Evolutionary conservation across 2,113 vertebrate species (phyloP).

Genomic region (Amia ocellicauda): DNA sequence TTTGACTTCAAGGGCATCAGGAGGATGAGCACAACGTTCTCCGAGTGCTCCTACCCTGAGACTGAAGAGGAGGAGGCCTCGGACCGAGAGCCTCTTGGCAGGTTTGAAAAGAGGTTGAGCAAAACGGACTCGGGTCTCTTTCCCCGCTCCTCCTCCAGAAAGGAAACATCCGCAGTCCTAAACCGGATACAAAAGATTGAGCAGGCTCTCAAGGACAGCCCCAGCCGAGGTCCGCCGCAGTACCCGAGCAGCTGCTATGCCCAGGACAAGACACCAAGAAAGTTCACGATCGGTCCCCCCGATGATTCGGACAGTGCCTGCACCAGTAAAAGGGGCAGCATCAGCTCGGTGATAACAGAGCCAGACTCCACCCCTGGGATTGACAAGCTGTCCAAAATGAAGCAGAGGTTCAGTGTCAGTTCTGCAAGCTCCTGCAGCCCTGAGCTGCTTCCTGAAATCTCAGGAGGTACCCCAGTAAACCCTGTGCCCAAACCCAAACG

Average conservation of each 20-base stretch:
- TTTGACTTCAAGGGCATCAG: conserved; percentile 90
- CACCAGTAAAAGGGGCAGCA: conserved; percentile 67
- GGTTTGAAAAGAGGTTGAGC: conserved; percentile 77
- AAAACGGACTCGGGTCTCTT: conserved; percentile 72
- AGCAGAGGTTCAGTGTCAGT: conserved; percentile 64
- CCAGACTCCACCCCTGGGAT: conserved; percentile 64
- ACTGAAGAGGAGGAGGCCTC: conserved; percentile 86
- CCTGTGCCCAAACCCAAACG: conserved; percentile 96
- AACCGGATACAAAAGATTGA: conserved; percentile 98
- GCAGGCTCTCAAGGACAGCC: conserved; percentile 89
- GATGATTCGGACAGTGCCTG: conserved; percentile 69
- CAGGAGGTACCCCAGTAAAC: conserved; percentile 74
- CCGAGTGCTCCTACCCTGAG: conserved; percentile 90
- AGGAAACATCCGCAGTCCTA: conserved; percentile 89
- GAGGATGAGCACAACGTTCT: conserved; percentile 95
- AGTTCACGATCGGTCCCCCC: conserved; percentile 62
- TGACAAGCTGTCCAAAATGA: conserved; percentile 71
- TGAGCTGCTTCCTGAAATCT: conserved; percentile 57
- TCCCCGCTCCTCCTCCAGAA: conserved; percentile 73
- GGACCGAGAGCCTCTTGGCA: conserved; percentile 74
- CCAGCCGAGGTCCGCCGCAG: conserved; percentile 78
- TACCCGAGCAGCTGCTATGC: conserved; percentile 94
- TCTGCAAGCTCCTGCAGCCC: conserved; percentile 61
- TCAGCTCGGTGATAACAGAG: conserved; percentile 69
- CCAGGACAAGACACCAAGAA: conserved; percentile 77